Conservation (phyloP, 2,113 vertebrate genomes). For the Miniopterus natalensis region DNA sequence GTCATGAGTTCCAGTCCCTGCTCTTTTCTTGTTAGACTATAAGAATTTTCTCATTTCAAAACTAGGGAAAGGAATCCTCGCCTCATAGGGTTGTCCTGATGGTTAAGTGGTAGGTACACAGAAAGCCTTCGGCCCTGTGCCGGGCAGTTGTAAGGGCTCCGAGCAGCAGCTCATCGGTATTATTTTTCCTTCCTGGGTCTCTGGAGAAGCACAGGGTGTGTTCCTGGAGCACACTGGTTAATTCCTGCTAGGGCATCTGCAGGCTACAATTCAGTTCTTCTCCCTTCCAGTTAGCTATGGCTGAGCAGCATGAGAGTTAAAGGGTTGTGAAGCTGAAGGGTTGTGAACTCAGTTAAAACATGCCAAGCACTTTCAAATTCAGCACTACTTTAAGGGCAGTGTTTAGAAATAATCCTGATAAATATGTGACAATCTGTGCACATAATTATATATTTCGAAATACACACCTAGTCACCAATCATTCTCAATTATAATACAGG, state of each 20-base stretch:
- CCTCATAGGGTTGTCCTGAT: background rate
- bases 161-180: background rate
- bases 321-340: background rate
- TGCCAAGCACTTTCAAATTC: background rate
- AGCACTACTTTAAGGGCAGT: background rate
- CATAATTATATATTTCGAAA: background rate
- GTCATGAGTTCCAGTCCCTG: background rate
- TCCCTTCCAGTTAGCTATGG: background rate
- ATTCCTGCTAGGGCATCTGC: background rate
- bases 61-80: background rate
- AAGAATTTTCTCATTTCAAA: constrained; percentile 7
- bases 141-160: background rate
- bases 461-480: background rate
- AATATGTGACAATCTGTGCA: background rate
- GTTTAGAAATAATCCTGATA: background rate
- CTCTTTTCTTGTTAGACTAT: background rate
- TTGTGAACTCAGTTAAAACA: background rate
- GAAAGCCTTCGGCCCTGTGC: background rate
- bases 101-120: background rate
- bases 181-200: background rate
- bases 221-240: background rate
- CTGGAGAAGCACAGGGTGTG: background rate
- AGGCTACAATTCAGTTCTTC: background rate
- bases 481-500: background rate
- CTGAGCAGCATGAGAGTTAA: background rate